Evolutionary conservation across 2,888 invertebrate species (phyloP).

Genomic region (Vesta saturnalis): DNA sequence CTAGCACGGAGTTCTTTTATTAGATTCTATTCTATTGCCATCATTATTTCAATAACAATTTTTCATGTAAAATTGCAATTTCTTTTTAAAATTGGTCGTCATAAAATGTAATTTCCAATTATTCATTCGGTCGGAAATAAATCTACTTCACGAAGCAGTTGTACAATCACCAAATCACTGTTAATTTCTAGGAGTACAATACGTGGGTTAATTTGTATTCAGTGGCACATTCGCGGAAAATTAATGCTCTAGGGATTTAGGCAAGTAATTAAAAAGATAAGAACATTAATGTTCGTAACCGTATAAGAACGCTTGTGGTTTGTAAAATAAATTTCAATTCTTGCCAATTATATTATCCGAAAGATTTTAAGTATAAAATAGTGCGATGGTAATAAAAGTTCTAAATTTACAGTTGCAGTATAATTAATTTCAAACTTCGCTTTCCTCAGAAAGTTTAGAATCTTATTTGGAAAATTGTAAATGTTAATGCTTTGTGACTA

Average conservation of each 20-base stretch:
- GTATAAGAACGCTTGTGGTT: conserved; percentile 24
- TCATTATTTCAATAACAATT: conserved; percentile 10
- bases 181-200: conserved; percentile 32
- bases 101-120: conserved; percentile 23
- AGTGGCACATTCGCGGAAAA: conserved; percentile 34
- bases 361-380: background rate
- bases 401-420: background rate
- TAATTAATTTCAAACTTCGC: too few species aligned
- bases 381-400: background rate
- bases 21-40: conserved; percentile 9
- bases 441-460: too few species aligned
- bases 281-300: conserved; percentile 27
- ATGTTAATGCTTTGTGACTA: too few species aligned
- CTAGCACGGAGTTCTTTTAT: background rate
- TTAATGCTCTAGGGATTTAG: conserved; percentile 34
- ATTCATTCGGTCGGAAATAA: conserved; percentile 21
- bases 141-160: conserved; percentile 24
- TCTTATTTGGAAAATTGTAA: too few species aligned
- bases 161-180: conserved; percentile 34
- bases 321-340: conserved; percentile 16
- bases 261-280: conserved; percentile 36
- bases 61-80: conserved; percentile 5
- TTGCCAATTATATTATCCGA: conserved; percentile 6
- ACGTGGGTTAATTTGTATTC: conserved; percentile 38
- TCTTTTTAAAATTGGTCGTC: conserved; percentile 16